phyloP scores from a whole-genome alignment of 2,797 vertebrate species.

The Psittacula derbiana region DNA sequence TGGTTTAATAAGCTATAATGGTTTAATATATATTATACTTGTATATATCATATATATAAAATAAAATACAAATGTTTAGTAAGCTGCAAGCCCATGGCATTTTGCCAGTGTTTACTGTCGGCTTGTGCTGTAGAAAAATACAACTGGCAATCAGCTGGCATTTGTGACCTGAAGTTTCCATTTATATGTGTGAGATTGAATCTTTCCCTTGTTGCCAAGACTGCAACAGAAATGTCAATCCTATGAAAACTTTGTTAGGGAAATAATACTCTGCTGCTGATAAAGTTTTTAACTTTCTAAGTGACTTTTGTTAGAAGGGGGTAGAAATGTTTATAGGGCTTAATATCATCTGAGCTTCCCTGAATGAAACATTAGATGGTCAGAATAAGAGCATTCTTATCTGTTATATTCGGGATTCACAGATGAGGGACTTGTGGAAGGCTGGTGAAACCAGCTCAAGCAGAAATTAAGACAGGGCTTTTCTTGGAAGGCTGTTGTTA shows the following conservation, averaged over 20 bases:
- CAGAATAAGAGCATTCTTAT: background rate
- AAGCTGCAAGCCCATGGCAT: background rate
- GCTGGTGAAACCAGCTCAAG: background rate
- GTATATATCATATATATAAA: background rate
- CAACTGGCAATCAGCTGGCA: background rate
- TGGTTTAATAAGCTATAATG: background rate
- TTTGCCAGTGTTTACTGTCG: background rate
- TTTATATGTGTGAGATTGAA: background rate
- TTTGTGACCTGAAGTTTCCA: background rate
- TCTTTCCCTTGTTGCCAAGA: background rate
- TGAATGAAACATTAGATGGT: background rate
- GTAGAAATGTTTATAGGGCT: background rate
- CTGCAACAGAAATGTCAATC: background rate
- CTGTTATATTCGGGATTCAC: background rate
- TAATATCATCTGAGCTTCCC: background rate
- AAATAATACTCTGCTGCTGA: background rate
- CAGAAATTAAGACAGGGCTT: background rate
- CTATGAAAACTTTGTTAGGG: background rate
- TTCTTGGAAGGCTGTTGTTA: background rate
- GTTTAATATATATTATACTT: background rate
- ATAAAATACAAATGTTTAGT: background rate
- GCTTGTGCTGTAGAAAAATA: background rate
- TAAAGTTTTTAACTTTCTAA: background rate
- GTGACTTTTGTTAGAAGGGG: background rate
- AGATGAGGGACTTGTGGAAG: background rate